phyloP scores from a whole-genome alignment of 1,140 invertebrate species.

The Trachymyrmex septentrionalis region DNA sequence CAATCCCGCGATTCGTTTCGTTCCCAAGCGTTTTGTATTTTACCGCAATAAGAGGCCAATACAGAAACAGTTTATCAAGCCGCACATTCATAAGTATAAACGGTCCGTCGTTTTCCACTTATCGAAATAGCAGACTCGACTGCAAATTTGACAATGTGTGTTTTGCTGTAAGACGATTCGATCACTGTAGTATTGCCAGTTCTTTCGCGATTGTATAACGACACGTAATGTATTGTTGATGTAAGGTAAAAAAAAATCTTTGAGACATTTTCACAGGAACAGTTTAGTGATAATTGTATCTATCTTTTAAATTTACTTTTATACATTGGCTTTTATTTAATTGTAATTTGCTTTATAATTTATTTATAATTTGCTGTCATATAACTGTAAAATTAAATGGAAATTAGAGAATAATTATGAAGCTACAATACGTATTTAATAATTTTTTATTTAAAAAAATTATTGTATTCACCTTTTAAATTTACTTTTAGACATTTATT shows the following conservation, averaged over 20 bases:
- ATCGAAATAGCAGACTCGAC: slow-evolving; percentile 9
- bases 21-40: not conserved
- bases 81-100: slow-evolving; percentile 4
- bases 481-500: no score
- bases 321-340: not conserved
- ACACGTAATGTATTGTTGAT: not conserved
- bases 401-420: not conserved
- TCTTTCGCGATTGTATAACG: not conserved
- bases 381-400: not conserved
- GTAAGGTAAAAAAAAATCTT: not conserved
- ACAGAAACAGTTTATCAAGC: slow-evolving; percentile 29
- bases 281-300: not conserved
- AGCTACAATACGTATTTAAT: slow-evolving; percentile 1
- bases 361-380: not conserved
- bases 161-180: slow-evolving; percentile 16
- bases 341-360: not conserved
- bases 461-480: no score
- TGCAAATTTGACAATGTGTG: slow-evolving; percentile 29
- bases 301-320: no score
- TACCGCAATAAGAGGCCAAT: slow-evolving; percentile 8
- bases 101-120: slow-evolving; percentile 42
- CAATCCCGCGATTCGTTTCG: slow-evolving; percentile 16
- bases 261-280: not conserved
- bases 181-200: not conserved
- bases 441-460: no score